Conservation (phyloP, 2,113 vertebrate genomes). For the Neogobius melanostomus region DNA sequence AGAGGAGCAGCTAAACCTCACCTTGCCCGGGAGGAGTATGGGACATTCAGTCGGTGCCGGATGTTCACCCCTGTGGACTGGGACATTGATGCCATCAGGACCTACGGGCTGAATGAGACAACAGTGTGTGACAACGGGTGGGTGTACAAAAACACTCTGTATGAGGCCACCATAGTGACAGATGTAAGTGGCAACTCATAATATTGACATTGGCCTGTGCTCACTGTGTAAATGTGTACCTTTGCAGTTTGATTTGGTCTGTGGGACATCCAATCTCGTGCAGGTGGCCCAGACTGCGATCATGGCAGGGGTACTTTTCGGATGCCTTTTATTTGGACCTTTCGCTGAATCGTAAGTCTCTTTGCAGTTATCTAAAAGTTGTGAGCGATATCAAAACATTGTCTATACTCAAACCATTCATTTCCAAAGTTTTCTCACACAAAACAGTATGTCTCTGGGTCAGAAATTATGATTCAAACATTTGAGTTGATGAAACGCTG, state of each 20-base stretch:
- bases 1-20: slow-evolving; percentile 77
- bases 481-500: no score
- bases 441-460: no score
- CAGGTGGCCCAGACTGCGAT: slow-evolving; percentile 53
- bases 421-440: neutral
- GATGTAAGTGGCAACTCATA: slow-evolving; percentile 29
- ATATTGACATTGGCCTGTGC: neutral
- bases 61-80: slow-evolving; percentile 62
- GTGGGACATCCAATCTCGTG: slow-evolving; percentile 46
- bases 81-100: slow-evolving; percentile 72
- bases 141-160: slow-evolving; percentile 71
- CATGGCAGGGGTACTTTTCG: slow-evolving; percentile 62
- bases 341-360: slow-evolving; percentile 67
- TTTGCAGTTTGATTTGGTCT: slow-evolving; percentile 70
- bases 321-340: slow-evolving; percentile 67
- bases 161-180: slow-evolving; percentile 52
- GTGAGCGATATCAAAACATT: no score
- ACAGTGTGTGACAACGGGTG: slow-evolving; percentile 75
- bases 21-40: slow-evolving; percentile 50
- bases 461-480: no score
- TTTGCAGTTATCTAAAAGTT: neutral
- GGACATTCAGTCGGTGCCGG: slow-evolving; percentile 65
- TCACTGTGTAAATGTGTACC: neutral
- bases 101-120: slow-evolving; percentile 73
- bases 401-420: neutral